Evolutionary conservation across 2,888 invertebrate genomes (phyloP), one percentile per base, ranked within the genome.

Genomic region (Penaeus monodon): DNA sequence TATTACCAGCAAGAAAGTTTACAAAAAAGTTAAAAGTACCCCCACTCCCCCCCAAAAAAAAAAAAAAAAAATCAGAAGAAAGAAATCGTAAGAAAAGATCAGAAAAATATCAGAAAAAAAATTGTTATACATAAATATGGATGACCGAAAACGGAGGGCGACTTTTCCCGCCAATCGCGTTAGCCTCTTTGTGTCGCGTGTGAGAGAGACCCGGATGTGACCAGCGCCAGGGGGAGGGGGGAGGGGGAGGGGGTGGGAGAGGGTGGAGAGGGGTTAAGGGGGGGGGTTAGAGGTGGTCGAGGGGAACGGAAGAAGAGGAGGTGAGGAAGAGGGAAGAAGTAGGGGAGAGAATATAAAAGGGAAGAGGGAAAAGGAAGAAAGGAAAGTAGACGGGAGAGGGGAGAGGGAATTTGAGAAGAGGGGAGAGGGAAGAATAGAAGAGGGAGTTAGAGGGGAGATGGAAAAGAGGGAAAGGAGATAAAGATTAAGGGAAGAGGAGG

Each of bases 101-200:
- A 76, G n/a, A n/a, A n/a, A 38, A 38, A 38, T 38, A 38, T 38
- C 33, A 49, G 57, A 24, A 57, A n/a, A 24, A 44, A 70, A 20
- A 81, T n/a, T 4, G 68, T 29, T 57, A 57, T 57, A 57, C 57
- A 57, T 57, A 57, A 57, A 57, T 57, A 57, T 57, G 57, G 57
- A 57, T 57, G 57, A 57, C 57, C 57, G 57, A 57, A 57, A 57
- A 57, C 57, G 57, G 17, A 57, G 57, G 57, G 77, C 77, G 76
- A 84, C 84, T 84, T 66, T 84, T 84, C 77, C 66, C 77, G 77
- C 84, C 77, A 77, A 33, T 83, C 65, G 84, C 77, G 84, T 84
- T 84, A 77, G 84, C 76, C 77, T 84, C 84, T 84, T 84, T 84
- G 84, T 84, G 77, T 84, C 66, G 84, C 68, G 84, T 78, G 70